Evolutionary conservation across 2,888 invertebrate species (phyloP).

Genomic region (Drosophila buzzatii): DNA sequence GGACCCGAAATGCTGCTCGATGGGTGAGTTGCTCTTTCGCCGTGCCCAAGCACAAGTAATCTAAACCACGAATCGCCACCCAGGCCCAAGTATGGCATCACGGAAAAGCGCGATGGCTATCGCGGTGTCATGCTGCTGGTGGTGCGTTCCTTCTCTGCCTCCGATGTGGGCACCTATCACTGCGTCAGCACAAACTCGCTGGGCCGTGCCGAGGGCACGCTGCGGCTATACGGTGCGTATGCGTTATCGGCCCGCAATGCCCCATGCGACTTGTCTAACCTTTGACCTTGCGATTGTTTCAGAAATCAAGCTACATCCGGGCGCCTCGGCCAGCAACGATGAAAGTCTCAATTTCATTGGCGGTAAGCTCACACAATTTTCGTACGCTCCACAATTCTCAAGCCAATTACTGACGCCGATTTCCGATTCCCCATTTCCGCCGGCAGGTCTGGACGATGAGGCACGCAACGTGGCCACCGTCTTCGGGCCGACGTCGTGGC

Average conservation of each 20-base stretch:
- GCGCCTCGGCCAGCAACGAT: constrained; percentile 82
- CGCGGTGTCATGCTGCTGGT: constrained; percentile 84
- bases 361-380: constrained; percentile 61
- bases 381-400: constrained; percentile 1
- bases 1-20: constrained; percentile 91
- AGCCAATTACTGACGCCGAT: constrained; percentile 14
- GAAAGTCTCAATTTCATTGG: constrained; percentile 84
- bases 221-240: constrained; percentile 88
- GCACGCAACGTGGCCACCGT: constrained; percentile 60
- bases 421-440: neutral
- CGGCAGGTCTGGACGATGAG: constrained; percentile 72
- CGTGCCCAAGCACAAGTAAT: neutral
- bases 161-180: constrained; percentile 91
- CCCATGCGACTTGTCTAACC: constrained; percentile 15
- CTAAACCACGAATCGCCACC: neutral
- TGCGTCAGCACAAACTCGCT: constrained; percentile 90
- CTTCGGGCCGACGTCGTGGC: constrained; percentile 37
- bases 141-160: constrained; percentile 86
- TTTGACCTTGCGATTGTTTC: constrained; percentile 23
- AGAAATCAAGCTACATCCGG: constrained; percentile 86
- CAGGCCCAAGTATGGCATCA: constrained; percentile 85
- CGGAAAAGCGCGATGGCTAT: constrained; percentile 85
- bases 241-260: constrained; percentile 44
- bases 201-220: constrained; percentile 88
- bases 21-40: constrained; percentile 87